Conservation (phyloP, 2,113 vertebrate genomes). For the Ciconia boyciana region DNA sequence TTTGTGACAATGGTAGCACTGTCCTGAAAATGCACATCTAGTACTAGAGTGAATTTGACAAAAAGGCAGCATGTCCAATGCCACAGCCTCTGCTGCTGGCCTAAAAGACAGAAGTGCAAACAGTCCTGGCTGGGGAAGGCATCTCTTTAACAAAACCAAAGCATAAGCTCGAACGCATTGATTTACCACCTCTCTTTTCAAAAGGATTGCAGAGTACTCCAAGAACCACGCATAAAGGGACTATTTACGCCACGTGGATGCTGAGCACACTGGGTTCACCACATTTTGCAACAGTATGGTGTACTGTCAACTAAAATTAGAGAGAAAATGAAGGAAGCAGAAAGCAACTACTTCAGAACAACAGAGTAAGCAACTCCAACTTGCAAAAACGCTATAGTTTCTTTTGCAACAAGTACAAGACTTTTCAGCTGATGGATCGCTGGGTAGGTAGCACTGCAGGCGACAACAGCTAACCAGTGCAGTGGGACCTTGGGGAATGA, state of each 20-base stretch:
- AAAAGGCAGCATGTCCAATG: neutral
- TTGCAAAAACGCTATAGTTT: neutral
- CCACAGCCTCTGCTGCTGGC: neutral
- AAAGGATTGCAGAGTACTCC: neutral
- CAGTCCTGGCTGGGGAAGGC: neutral
- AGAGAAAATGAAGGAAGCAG: neutral
- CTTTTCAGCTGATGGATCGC: neutral
- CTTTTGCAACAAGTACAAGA: neutral
- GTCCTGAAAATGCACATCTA: neutral
- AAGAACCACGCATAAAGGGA: neutral
- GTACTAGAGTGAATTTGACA: neutral
- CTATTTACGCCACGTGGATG: neutral
- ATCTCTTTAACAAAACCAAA: neutral
- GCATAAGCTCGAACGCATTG: neutral
- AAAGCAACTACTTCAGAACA: neutral
- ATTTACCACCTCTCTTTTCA: neutral
- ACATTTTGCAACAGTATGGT: neutral
- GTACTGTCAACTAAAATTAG: neutral
- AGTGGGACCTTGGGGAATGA: neutral
- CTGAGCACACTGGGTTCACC: neutral
- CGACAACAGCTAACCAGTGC: neutral
- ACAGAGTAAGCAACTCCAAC: neutral
- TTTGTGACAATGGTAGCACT: neutral
- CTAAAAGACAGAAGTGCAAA: neutral
- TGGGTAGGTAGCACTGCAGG: neutral